Percentiles rank a stretch among this genome's conserved stretches.
Conservation (phyloP, 2,797 vertebrate species). For the Eulemur rubriventer region DNA sequence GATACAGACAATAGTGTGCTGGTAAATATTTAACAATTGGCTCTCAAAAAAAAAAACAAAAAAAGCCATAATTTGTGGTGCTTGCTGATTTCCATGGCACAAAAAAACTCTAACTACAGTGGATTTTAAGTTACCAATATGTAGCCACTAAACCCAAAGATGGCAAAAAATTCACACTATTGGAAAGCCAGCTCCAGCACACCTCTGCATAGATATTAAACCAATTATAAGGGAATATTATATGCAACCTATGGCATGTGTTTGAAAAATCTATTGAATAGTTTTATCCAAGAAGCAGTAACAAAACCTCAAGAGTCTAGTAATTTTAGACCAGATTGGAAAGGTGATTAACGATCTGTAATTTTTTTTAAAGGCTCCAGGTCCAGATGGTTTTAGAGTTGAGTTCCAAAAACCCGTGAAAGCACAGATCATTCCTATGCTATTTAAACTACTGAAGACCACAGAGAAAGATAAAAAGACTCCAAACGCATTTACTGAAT, state of each 20-base stretch:
- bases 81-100: constrained; percentile 7
- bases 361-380: neutral
- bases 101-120: constrained; percentile 34
- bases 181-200: neutral
- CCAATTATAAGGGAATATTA: neutral
- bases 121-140: constrained; percentile 14
- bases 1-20: neutral
- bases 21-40: neutral
- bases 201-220: neutral
- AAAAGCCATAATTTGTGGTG: neutral
- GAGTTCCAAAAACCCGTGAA: neutral
- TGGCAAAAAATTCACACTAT: neutral
- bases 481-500: constrained; percentile 9
- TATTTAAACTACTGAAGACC: constrained; percentile 9
- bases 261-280: constrained; percentile 30
- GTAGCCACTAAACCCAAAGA: neutral
- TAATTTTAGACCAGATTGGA: neutral
- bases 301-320: neutral
- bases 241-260: neutral
- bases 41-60: neutral
- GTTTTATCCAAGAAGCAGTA: constrained; percentile 21
- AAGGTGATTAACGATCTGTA: constrained; percentile 3
- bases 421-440: neutral
- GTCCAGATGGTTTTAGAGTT: neutral
- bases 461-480: constrained; percentile 28